Base-by-base conservation (phyloP, 2,888 invertebrate species). In the Amphipoea oculea region DNA sequence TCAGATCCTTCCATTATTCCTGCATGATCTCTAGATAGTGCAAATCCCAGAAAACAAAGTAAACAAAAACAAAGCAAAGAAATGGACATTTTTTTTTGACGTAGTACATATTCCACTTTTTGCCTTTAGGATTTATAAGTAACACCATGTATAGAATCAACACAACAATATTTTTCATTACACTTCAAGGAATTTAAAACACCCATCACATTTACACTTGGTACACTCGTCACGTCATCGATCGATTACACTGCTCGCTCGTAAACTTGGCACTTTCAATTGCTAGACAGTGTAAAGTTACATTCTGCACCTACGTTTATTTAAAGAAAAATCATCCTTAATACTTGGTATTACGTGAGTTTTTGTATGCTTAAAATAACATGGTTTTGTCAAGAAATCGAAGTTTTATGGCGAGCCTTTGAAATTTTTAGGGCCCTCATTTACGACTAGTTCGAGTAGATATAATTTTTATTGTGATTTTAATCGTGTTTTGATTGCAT, bases 261-360 rank as follows among this genome's bases (percentile, higher is more conserved):
- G 92, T 94, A 94, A 94, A 94, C 89, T 92, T 90, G 92, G 90
- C 93, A 91, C 91, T 89, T 88, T 89, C 90, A 89, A 91, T 92
- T 91, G 90, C 90, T 88, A 85, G 88, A 88, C 88, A 88, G 90
- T 90, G 89, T 91, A 89, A 90, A 89, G 78, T 84, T 74, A 67
- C 67, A 65, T 79, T 45, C 20, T 36, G 2, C 1, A 20, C 66
- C 11, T 66, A 65, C 29, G 9, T 12, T 2, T 54, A 11, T 54
- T 69, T 40, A 29, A 57, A 60, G 54, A 29, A 89, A 89, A 76
- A 42, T 14, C 73, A 48, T 14, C 81, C 48, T 76, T 86, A 86
- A 57, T 7, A 0, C 9, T 0, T n/a, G 3, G n/a, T 0, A 40
- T 40, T 84, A 86, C 63, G 71, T 51, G 0, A n/a, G 68, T n/a